These are phyloP conservation scores for Acrocephalus kingi DNA, from an alignment of 2,113 vertebrate genomes.

Conservation along the genomic window DNA sequence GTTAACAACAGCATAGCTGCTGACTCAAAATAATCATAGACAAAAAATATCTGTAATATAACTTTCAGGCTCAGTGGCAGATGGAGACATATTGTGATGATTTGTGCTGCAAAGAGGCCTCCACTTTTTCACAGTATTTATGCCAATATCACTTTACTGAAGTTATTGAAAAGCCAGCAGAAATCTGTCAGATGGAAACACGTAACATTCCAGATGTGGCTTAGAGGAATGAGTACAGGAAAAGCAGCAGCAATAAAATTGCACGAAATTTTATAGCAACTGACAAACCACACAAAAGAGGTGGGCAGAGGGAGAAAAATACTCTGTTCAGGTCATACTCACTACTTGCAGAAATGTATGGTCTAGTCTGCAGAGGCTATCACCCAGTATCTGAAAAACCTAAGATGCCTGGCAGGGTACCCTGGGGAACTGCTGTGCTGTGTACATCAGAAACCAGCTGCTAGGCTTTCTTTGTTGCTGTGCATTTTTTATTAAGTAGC, in stretches of 20 bases:
- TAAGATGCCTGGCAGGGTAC: not conserved
- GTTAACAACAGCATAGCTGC: not conserved
- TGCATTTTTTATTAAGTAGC: not conserved
- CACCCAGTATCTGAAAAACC: not conserved
- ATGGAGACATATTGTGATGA: not conserved
- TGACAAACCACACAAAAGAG: not conserved
- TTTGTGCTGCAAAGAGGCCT: not conserved
- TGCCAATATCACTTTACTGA: not conserved
- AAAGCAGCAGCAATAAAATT: constrained; percentile 2
- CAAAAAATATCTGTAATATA: not conserved
- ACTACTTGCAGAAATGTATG: not conserved
- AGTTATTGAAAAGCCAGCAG: not conserved
- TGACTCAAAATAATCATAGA: not conserved
- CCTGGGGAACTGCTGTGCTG: not conserved
- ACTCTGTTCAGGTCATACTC: not conserved
- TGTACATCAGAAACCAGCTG: not conserved
- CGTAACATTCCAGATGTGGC: not conserved
- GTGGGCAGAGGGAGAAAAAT: not conserved
- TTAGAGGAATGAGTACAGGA: not conserved
- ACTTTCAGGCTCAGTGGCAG: not conserved
- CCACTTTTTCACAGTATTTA: not conserved
- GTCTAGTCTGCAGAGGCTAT: not conserved
- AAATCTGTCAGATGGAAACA: not conserved
- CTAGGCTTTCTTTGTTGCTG: not conserved
- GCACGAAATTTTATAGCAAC: not conserved